Base-by-base conservation (phyloP, 1,140 invertebrate species). In the Neuroterus valhalla region DNA sequence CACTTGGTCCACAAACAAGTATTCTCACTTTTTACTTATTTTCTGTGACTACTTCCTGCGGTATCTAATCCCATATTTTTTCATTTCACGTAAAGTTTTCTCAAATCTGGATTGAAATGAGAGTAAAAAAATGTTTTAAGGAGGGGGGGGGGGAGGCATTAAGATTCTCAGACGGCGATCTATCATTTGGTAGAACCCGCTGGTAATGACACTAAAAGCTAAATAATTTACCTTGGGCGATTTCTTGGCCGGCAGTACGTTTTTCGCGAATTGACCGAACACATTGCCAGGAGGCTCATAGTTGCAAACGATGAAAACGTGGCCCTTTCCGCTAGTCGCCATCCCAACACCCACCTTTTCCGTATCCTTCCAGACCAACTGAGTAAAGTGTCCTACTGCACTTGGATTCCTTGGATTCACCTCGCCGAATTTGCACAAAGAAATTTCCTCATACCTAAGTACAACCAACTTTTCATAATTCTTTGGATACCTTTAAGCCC, bases 261-360 rank as follows among this genome's bases (percentile, higher is more conserved):
- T 94, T 31, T 90, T 87, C 2, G 83, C 74, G 77, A 92, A 95
- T 73, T 89, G 79, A 3, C 92, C 93, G 2, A 92, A 76, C 38
- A 92, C 87, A 82, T 96, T 96, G 19, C 94, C 95, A 8, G 92
- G 84, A 0, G 94, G 94, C 80, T 92, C 88, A 80, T 95, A 96
- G 82, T 94, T 93, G 23, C 92, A 92, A 0, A 95, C 94, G 1
- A 95, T 91, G 68, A 92, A 91, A 15, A 92, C 84, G 75, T 90
- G 91, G 2, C 93, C 92, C 4, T 87, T 87, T 26, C 80, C 70
- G n/a, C 81, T 83, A 46, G 77, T 87, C 1, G 93, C 92, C 74
- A 90, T 86, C 5, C 92, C 94, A 2, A 95, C 88, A 0, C 94
- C 94, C 5, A 96, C 77, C 76, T 92, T 89, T 81, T 84, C 85